phyloP scores from a whole-genome alignment of 2,113 vertebrate genomes.

The Geococcyx californianus region DNA sequence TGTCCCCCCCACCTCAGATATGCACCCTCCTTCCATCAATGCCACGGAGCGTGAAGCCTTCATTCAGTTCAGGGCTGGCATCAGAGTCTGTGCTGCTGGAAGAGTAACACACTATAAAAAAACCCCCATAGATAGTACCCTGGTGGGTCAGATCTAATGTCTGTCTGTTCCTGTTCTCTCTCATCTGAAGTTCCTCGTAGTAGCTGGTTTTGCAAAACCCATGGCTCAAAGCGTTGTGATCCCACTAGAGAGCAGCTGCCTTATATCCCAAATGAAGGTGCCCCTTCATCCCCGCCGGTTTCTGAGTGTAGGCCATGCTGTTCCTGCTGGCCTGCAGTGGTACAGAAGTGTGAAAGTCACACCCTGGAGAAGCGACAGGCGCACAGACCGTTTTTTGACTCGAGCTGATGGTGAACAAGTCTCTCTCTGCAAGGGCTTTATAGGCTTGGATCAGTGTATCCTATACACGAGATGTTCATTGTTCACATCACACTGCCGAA shows the following conservation, averaged over 20 bases:
- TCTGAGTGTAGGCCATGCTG: not conserved
- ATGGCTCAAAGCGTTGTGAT: not conserved
- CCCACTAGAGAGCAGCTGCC: not conserved
- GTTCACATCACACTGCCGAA: not conserved
- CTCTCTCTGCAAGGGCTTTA: not conserved
- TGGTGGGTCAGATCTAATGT: not conserved
- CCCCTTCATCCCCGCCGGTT: not conserved
- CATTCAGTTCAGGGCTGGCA: not conserved
- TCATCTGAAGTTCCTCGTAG: not conserved
- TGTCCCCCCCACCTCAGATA: not conserved
- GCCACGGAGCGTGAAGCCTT: not conserved
- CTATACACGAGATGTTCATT: fast-evolving
- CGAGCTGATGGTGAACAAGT: not conserved
- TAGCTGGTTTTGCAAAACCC: not conserved
- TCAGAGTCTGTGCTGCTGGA: not conserved
- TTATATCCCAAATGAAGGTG: not conserved
- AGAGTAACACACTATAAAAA: not conserved
- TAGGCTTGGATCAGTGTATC: not conserved
- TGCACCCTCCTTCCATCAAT: fast-evolving
- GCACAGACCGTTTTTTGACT: not conserved
- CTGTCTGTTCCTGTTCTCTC: not conserved
- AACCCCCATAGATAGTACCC: not conserved
- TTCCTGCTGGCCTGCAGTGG: not conserved
- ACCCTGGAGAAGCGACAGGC: not conserved
- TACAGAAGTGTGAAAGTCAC: fast-evolving